phyloP scores from a whole-genome alignment of 2,113 vertebrate species.

The Melozone crissalis region DNA sequence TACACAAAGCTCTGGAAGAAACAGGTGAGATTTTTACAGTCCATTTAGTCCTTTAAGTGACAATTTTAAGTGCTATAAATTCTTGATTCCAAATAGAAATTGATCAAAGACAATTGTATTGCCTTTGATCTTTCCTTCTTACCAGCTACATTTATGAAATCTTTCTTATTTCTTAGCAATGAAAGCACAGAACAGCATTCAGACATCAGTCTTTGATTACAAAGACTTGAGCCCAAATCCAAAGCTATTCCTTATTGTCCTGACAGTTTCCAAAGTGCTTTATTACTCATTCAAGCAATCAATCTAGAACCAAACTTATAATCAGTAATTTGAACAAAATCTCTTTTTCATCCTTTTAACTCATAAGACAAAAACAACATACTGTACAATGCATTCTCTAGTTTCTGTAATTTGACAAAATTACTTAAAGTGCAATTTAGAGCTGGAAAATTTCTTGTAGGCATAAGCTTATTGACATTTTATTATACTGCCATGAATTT shows the following conservation, averaged over 20 bases:
- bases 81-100: not conserved
- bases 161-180: not conserved
- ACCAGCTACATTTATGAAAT: not conserved
- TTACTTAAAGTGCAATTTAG: slow-evolving; percentile 39
- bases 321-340: not conserved
- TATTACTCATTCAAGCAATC: not conserved
- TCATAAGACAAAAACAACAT: not conserved
- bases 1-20: not conserved
- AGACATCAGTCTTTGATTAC: not conserved
- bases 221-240: not conserved
- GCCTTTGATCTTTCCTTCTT: not conserved
- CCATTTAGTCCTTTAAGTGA: not conserved
- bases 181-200: not conserved
- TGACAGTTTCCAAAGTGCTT: not conserved
- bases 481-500: not conserved
- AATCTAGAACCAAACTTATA: not conserved
- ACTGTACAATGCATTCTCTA: not conserved
- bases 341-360: not conserved
- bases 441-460: not conserved
- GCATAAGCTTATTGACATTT: not conserved
- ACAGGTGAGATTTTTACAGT: not conserved
- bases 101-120: not conserved
- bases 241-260: not conserved
- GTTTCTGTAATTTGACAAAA: not conserved
- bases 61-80: not conserved